Evolutionary conservation across 2,113 vertebrate species (phyloP), one percentile per base, ranked within the genome.

Genomic region (Scatophagus argus): DNA sequence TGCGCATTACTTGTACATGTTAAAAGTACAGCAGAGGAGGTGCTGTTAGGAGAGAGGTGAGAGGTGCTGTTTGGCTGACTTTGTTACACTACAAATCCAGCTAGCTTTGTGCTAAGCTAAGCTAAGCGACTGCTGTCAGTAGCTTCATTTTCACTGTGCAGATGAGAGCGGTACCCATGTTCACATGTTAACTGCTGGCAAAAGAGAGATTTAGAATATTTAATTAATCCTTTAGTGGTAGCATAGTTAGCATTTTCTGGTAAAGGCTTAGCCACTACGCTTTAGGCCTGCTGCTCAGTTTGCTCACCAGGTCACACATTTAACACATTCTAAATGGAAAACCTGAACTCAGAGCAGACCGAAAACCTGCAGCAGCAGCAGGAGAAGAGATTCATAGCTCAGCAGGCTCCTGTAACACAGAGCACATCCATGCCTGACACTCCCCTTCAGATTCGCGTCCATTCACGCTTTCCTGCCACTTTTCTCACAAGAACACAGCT

Each of bases 371-470:
- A n/a, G 17, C 58, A 31, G 47, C 63, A 27, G 63, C 17, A 34
- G 56, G 51, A 44, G 44, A 36, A 39, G 36, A 79, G 60, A 39
- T 70, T 62, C 54, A 34, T 39, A 43, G 54, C 54, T 77, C 74
- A 47, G 69, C 55, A 75, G 65, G 62, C 14, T 17, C 79, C 29
- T 41, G 4, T 9, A 51, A 61, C 55, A 27, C 16, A 78, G 56
- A 43, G 21, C 23, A 63, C 39, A 60, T 65, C 41, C 27, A 23
- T 2, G 39, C 11, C 60, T 47, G 44, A 46, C 54, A 56, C 66
- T 70, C n/a, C n/a, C n/a, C n/a, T n/a, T n/a, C n/a, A n/a, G n/a
- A n/a, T n/a, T n/a, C n/a, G n/a, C n/a, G 46, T 74, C 21, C 17
- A 79, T 83, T 79, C 36, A 62, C 29, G 25, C 32, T 66, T 58